Evolutionary conservation across 2,888 invertebrate genomes (phyloP), one percentile per base, ranked within the genome.

Genomic region (Alitta virens): DNA sequence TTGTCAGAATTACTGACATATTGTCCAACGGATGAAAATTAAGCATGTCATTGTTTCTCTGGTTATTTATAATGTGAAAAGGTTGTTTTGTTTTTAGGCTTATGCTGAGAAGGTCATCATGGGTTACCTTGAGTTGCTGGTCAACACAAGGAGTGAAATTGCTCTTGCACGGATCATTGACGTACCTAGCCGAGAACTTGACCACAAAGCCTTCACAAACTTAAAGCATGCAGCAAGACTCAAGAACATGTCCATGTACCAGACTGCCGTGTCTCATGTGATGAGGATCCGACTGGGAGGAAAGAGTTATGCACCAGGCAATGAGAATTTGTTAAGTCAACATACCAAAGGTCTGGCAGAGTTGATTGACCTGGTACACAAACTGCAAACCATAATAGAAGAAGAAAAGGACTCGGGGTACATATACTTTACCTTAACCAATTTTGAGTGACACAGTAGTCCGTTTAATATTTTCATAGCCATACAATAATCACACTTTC

Each of bases 81-180:
- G 40, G 9, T 27, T 27, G 18, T 26, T 23, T 43, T 25, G 33
- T 40, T 70, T 71, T 9, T 68, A 78, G 78, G 65, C 64, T 2
- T 75, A 76, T 67, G 72, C 75, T 1, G 68, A 74, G 18, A 65
- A 72, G 56, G 66, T 78, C 14, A 71, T 75, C 42, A 59, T 74
- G 60, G 71, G 76, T 9, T 81, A 81, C 66, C 62, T 82, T 21
- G 77, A 79, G 52, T 68, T 82, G 18, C 65, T 81, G 65, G 75
- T 80, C 7, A 82, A 82, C 69, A 74, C 78, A 7, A 68, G 80
- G 12, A 78, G 76, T 66, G 80, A 81, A 63, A 70, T 81, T 12
- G 74, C 78, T 12, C 63, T 82, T 42, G 78, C 80, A 1, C 69
- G 76, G 27, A 72, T 74, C 5, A 71, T 82, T 64, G 79, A 80